A percentile compares a stretch with the other conserved stretches of the same genome.
phyloP scores from a whole-genome alignment of 2,113 vertebrate species.

The Euleptes europaea region DNA sequence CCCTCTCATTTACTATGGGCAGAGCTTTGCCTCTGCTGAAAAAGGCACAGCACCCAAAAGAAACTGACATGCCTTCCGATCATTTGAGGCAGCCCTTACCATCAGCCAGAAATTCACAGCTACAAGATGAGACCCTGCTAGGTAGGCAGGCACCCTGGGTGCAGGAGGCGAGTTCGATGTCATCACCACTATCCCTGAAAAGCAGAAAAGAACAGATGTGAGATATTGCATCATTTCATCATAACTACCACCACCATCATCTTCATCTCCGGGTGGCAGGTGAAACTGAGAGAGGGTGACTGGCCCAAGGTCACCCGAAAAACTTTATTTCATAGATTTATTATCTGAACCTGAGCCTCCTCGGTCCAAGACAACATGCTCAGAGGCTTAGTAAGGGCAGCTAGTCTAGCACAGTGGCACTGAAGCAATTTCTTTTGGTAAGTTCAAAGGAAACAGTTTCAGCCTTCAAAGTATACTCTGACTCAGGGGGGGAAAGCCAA shows the following conservation, averaged over 20 bases:
- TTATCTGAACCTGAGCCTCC: rapidly evolving
- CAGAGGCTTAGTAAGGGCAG: no score
- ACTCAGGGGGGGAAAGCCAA: no score
- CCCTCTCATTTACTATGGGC: not conserved
- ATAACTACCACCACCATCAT: no score
- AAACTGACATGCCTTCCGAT: rapidly evolving
- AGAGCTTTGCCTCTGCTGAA: not conserved
- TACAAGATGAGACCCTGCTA: constrained; percentile 87
- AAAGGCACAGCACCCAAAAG: no score
- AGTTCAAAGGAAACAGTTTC: no score
- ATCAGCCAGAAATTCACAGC: constrained; percentile 91
- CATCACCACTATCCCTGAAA: constrained; percentile 92
- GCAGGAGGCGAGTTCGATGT: constrained; percentile 89
- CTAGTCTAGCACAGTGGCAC: no score
- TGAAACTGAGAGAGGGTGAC: no score
- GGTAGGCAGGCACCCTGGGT: constrained; percentile 81
- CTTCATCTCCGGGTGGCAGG: no score
- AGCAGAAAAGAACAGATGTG: constrained; percentile 10
- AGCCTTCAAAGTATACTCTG: no score
- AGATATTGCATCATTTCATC: not conserved
- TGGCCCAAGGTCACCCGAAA: no score
- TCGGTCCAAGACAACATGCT: not conserved
- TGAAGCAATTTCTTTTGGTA: no score
- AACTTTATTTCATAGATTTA: no score
- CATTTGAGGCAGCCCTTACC: constrained; percentile 71